Base-by-base conservation (phyloP, 2,888 invertebrate species). In the Thelaira solivaga region DNA sequence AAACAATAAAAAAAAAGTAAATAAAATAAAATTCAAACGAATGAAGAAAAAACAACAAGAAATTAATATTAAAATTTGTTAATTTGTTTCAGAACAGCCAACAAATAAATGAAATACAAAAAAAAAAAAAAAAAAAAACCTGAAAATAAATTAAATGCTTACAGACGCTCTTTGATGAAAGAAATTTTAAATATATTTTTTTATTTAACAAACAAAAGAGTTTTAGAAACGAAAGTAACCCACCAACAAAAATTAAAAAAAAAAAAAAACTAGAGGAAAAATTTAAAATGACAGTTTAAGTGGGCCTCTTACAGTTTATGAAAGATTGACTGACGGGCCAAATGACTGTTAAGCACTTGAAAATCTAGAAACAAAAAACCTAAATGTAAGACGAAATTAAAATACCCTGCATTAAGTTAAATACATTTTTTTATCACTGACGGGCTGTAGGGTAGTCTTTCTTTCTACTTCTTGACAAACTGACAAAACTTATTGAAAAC, bases 201-300 rank as follows among this genome's bases (percentile, higher is more conserved):
- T 7, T 43, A 18, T n/a, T n/a, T n/a, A n/a, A n/a, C n/a, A n/a
- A n/a, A n/a, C n/a, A n/a, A n/a, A n/a, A n/a, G n/a, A n/a, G n/a
- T n/a, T n/a, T n/a, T n/a, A n/a, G n/a, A n/a, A n/a, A n/a, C n/a
- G n/a, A n/a, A n/a, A n/a, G n/a, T n/a, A n/a, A n/a, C n/a, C n/a
- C n/a, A n/a, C n/a, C n/a, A n/a, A n/a, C n/a, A n/a, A n/a, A n/a
- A n/a, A n/a, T n/a, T n/a, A n/a, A 53, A 53, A 34, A 3, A n/a
- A 53, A 13, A 53, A 22, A 53, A 6, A 53, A 5, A 34, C 5
- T 53, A 36, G 49, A 51, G 34, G 43, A 67, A 59, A 53, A 74
- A 59, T 39, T 36, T 13, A 29, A 49, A 74, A 64, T 73, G 77
- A 73, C 78, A 74, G 57, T 69, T 78, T 78, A 74, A 78, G 78